Evolutionary conservation across 35 echinoderm and acorn worm species (phyloP), one percentile per base, ranked within the genome.

Genomic region (Heliocidaris erythrogramma): DNA sequence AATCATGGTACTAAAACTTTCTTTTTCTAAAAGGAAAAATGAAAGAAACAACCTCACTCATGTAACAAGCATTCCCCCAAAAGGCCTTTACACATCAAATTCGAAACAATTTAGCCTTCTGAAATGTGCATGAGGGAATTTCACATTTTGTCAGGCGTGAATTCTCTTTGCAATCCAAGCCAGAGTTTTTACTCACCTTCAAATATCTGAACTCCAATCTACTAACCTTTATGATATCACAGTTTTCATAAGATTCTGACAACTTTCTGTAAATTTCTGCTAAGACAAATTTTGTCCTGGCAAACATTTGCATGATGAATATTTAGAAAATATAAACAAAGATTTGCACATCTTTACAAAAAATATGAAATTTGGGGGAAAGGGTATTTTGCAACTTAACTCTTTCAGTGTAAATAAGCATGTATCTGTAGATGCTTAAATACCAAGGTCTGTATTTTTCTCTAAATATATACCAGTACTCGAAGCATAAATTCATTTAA

Each of bases 1-100:
- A 92, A 92, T 92, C 91, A 92, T 92, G 91, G 91, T 92, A 92
- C 91, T 92, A 92, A 92, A 92, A 78, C 65, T 78, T 78, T 78
- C 65, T 78, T 78, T 78, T 78, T 78, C 65, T 78, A 21, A 78
- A 78, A 78, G 65, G 65, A 78, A 78, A 78, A 78, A 78, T 78
- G 65, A 78, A 78, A 78, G 65, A 78, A n/a, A 78, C 14, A 78
- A 7, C 65, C 65, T 78, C 65, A 78, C 21, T n/a, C 65, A 56
- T 78, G 27, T 78, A 78, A 24, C 21, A 29, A n/a, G 18, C 27
- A 78, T 56, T 56, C 52, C 52, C 27, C 65, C n/a, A n/a, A 7
- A 78, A 78, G 65, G 65, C 65, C 65, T 78, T 78, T 78, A 78
- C 65, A 78, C 65, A 78, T 78, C 65, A 78, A 78, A 78, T 78